Evolutionary conservation across 2,888 invertebrate genomes (phyloP), one percentile per base, ranked within the genome.

Genomic region (Oscheius sp.): DNA sequence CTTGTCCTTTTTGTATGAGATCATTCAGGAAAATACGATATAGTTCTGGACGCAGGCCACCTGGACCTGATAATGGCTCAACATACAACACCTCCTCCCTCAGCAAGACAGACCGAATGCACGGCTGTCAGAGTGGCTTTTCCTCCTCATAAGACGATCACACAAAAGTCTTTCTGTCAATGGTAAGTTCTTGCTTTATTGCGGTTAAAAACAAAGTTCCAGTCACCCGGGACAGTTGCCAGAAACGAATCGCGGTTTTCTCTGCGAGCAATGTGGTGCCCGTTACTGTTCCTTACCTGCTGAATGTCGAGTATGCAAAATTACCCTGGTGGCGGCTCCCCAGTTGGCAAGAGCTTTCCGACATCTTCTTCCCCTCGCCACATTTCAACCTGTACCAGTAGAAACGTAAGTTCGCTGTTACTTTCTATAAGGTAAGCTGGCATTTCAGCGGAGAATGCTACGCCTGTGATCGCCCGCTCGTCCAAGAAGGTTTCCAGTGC

Each of bases 221-320:
- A 82, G 84, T 32, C 83, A 84, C 75, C 79, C 82, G 21, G 84
- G 80, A 75, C 73, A 80, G 32, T 75, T 70, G 68, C 79, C 81
- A 37, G 76, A 76, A 35, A 77, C 74, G 33, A 68, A 65, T 47
- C 81, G 83, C 81, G 91, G 91, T 9, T 92, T 91, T 82, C 90
- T 91, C 80, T 92, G 92, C 85, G 91, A 91, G 1, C 96, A 98
- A 90, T 99, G 99, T 90, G 93, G 94, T 86, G 95, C 95, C 90
- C 96, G 97, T 91, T 98, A 98, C 91, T 99, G 99, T 90, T 96
- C 97, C 90, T 92, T 99, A 86, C 99, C 99, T 0, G 95, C 96
- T 2, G 97, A 99, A 91, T 99, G 99, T 89, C 93, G 94, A 88
- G 94, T 95, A 10, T 99, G 99, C 90, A 95, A 95, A 0, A 92